Percentiles rank a stretch among this genome's conserved stretches.
These are phyloP conservation scores for Drosophila nigricruria DNA, from an alignment of 2,888 invertebrate species.

Conservation along the genomic window DNA sequence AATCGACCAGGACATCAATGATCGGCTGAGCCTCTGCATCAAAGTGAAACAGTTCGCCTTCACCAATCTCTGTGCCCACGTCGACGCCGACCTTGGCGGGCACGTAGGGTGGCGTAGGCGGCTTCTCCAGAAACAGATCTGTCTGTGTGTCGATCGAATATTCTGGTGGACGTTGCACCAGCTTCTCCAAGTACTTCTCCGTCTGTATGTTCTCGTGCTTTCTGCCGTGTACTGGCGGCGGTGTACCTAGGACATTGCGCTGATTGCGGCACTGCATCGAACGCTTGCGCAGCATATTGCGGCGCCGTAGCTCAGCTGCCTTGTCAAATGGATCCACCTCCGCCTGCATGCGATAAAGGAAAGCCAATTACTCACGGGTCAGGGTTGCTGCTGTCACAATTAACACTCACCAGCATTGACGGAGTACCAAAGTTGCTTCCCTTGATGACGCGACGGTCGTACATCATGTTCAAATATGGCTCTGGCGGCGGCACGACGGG, in stretches of 20 bases:
- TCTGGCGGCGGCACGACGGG: conserved; percentile 79
- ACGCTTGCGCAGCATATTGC: conserved; percentile 91
- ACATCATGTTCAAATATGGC: conserved; percentile 94
- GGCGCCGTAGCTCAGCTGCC: conserved; percentile 87
- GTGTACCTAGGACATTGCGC: conserved; percentile 86
- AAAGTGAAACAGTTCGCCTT: conserved; percentile 97
- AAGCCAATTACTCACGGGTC: conserved; percentile 51
- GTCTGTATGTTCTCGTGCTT: conserved; percentile 96
- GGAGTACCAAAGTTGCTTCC: conserved; percentile 90
- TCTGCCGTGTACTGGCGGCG: conserved; percentile 89
- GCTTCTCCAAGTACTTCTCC: conserved; percentile 94
- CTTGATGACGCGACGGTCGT: conserved; percentile 93
- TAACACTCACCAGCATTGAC: conserved; percentile 75
- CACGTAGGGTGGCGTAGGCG: conserved; percentile 91
- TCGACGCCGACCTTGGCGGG: conserved; percentile 93
- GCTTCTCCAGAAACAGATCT: conserved; percentile 93
- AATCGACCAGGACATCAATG: conserved; percentile 94
- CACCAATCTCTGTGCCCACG: conserved; percentile 93
- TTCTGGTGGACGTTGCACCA: conserved; percentile 91
- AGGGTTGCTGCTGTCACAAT: conserved; percentile 45
- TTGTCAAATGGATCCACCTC: conserved; percentile 85
- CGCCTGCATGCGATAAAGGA: conserved; percentile 71
- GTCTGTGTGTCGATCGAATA: conserved; percentile 93
- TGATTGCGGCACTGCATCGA: conserved; percentile 86
- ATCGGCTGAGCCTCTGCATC: conserved; percentile 96